Evolutionary conservation across 2,888 invertebrate genomes (phyloP).

Genomic region (Conops quadrifasciatus): DNA sequence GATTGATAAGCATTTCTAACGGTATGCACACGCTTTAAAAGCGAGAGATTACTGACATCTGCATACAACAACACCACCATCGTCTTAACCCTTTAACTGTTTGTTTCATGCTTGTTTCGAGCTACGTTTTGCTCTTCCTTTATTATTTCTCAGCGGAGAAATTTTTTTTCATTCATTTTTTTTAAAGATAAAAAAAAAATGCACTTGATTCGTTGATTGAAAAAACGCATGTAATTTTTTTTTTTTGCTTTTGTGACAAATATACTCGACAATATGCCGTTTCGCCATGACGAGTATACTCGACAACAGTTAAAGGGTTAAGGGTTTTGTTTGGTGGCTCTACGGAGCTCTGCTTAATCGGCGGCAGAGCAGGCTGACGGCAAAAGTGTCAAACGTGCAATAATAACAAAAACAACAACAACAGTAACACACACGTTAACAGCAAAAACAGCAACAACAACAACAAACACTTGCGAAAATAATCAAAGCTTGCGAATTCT

Average conservation of each 20-base stretch:
- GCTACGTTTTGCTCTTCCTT: no score
- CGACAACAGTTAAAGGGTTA: no score
- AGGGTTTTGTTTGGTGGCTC: no score
- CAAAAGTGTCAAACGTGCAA: background rate
- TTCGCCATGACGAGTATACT: no score
- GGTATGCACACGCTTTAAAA: conserved; percentile 33
- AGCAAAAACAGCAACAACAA: conserved; percentile 27
- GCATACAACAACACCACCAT: no score
- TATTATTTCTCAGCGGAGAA: no score
- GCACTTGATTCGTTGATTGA: background rate
- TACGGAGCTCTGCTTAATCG: background rate
- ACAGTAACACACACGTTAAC: conserved; percentile 39
- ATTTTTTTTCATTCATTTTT: no score
- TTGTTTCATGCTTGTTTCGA: no score
- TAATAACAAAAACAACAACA: conserved; percentile 43
- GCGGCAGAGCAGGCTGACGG: background rate
- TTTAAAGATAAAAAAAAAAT: no score
- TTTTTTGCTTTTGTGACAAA: no score
- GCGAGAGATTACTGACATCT: background rate
- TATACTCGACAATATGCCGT: no score
- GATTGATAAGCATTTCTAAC: conserved; percentile 36
- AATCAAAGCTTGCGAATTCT: conserved; percentile 27
- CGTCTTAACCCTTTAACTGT: no score
- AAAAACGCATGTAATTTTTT: background rate
- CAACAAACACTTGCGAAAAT: conserved; percentile 12